Evolutionary conservation across 2,888 invertebrate genomes (phyloP), one percentile per base, ranked within the genome.

Genomic region (Anodontia alba): DNA sequence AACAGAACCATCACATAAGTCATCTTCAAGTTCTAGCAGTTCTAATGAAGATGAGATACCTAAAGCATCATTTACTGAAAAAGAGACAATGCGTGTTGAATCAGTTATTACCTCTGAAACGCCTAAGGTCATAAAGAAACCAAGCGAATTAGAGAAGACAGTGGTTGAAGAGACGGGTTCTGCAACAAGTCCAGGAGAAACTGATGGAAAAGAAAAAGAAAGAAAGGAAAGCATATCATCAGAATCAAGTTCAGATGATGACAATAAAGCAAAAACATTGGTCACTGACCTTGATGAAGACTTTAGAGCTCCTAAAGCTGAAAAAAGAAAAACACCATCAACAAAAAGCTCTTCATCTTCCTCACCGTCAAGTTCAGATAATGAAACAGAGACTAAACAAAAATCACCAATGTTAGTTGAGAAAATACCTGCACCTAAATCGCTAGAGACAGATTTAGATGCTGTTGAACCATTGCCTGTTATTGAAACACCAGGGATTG

Each of bases 361-460:
- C 8, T 67, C 74, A 23, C 42, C 46, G 8, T 66, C 43, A 23
- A 62, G 29, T 23, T 31, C 46, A 12, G 68, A 67, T 12, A 31
- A 57, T 42, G 46, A 43, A 38, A 51, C 46, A 33, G 42, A 51
- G 20, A 46, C 2, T 17, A 38, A 29, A 69, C 43, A 36, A 69
- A 26, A 23, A 42, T 1, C 23, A 31, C 20, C 20, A 62, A 33
- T 33, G 23, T 3, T 20, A 33, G 10, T 7, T 57, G 33, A 20
- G 26, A 33, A 62, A 20, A 23, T 2, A 8, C 26, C 8, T 2
- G 29, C 29, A 57, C 57, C 67, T 17, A 43, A 42, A 43, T 49
- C 66, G 36, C 2, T 49, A 26, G 36, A 67, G 57, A 77, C 49
- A 49, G 76, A 71, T 57, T 31, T 76, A n/a, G 71, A 69, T 66